Percentiles rank a stretch among this genome's conserved stretches.
Conservation (phyloP, 1,140 invertebrate genomes). For the Augochlora pura region DNA sequence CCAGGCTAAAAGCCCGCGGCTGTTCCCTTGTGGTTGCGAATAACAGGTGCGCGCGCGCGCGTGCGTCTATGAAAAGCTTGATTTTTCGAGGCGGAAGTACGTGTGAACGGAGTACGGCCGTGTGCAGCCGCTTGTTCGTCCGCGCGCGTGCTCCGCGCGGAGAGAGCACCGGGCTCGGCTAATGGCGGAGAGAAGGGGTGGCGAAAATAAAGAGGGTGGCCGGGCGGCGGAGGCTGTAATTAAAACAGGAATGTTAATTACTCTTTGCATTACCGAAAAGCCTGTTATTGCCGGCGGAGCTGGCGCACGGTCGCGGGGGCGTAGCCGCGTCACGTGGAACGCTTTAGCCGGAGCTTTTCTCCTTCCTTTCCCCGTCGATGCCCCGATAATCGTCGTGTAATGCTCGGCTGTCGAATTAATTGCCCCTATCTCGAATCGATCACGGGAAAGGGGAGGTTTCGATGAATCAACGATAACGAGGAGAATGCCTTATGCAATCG, state of each 20-base stretch:
- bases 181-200: slow-evolving; percentile 68
- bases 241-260: slow-evolving; percentile 80
- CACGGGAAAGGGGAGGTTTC: slow-evolving; percentile 23
- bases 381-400: slow-evolving; percentile 32
- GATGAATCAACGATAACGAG: slow-evolving; percentile 38
- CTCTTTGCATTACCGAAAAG: slow-evolving; percentile 79
- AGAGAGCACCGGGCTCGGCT: slow-evolving; percentile 53
- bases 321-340: slow-evolving; percentile 23
- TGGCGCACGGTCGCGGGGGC: slow-evolving; percentile 18
- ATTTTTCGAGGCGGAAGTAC: slow-evolving; percentile 31
- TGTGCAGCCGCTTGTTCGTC: background rate
- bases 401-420: slow-evolving; percentile 45
- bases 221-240: slow-evolving; percentile 72
- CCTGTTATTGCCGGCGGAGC: slow-evolving; percentile 69
- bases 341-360: slow-evolving; percentile 27
- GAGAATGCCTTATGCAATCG: slow-evolving; percentile 30
- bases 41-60: slow-evolving; percentile 22
- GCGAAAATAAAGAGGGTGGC: slow-evolving; percentile 72
- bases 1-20: slow-evolving; percentile 30
- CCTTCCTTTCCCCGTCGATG: slow-evolving; percentile 10
- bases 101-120: background rate
- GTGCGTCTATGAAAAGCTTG: slow-evolving; percentile 25
- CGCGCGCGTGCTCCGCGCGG: background rate
- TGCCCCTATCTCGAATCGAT: slow-evolving; percentile 40
- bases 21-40: slow-evolving; percentile 6